Evolutionary conservation across 2,888 invertebrate genomes (phyloP), one percentile per base, ranked within the genome.

Genomic region (Euphydryas editha): DNA sequence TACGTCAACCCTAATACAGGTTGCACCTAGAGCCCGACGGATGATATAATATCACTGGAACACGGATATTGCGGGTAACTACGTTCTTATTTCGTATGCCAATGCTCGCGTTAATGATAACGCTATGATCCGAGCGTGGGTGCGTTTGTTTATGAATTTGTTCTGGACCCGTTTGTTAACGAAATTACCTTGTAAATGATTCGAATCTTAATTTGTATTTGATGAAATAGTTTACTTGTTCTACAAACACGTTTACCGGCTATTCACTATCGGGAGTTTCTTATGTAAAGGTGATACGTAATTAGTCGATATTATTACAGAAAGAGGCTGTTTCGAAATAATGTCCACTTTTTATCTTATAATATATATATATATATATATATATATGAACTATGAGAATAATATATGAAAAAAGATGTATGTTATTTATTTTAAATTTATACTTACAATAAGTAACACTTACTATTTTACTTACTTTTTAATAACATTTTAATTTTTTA

Each of bases 1-100:
- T 77, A 63, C 37, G 65, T n/a, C 80, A 18, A 54, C 37, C 81
- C 73, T 76, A 73, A 75, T 59, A 72, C 83, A 81, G 79, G 83
- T 83, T 81, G 81, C 78, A 81, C 80, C 67, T 55, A 67, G 59
- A 51, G 17, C 36, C 54, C 75, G 74, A 74, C 76, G 77, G 84
- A 86, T 85, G 86, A 86, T 87, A 87, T 86, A 87, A 86, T 82
- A 87, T 82, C 78, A 85, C 81, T 85, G 83, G 51, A 54, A 59
- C 77, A 85, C 54, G 54, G 54, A 54, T 54, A 54, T 54, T 36
- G 30, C 36, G 15, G 30, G 30, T 54, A 54, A 54, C 54, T 54
- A 54, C 47, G 47, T 47, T 47, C 80, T 85, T 85, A 84, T 82
- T 84, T 81, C 78, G 80, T 77, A 81, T 24, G 49, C 77, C 77